Evolutionary conservation across 1,140 invertebrate species (phyloP).

Genomic region (Campodea augens): DNA sequence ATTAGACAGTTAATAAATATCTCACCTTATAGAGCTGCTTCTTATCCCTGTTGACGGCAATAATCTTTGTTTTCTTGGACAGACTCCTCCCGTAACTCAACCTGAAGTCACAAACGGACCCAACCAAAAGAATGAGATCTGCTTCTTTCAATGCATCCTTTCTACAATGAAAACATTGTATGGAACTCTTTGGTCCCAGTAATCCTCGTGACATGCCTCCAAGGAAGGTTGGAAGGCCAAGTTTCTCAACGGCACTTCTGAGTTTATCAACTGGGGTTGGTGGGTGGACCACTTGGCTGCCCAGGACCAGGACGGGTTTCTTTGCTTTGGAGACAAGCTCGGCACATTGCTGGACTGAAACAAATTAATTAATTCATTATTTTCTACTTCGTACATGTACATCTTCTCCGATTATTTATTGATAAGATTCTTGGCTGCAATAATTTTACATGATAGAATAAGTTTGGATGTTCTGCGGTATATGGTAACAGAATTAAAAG

Average conservation of each 20-base stretch:
- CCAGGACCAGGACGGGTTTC: slow-evolving; percentile 36
- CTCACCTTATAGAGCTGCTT: slow-evolving; percentile 35
- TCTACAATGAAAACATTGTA: slow-evolving; percentile 35
- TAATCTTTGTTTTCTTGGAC: slow-evolving; percentile 34
- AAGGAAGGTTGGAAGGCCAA: slow-evolving; percentile 40
- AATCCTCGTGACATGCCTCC: slow-evolving; percentile 44
- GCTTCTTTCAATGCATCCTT: slow-evolving; percentile 39
- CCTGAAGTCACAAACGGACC: slow-evolving; percentile 42
- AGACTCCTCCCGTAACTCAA: slow-evolving; percentile 38
- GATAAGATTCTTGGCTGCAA: too few relatives aligned
- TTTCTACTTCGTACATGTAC: too few relatives aligned
- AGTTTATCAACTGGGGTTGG: slow-evolving; percentile 30
- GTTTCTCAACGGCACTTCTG: slow-evolving; percentile 23
- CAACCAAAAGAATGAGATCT: slow-evolving; percentile 40
- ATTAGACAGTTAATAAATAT: too few relatives aligned
- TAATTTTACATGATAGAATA: too few relatives aligned
- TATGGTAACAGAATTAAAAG: too few relatives aligned
- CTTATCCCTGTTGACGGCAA: slow-evolving; percentile 37
- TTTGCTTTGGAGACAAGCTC: slow-evolving; percentile 31
- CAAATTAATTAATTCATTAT: too few relatives aligned
- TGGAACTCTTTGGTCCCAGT: slow-evolving; percentile 25
- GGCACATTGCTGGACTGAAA: slow-evolving; percentile 27
- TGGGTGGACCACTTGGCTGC: slow-evolving; percentile 38
- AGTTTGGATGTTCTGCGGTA: too few relatives aligned
- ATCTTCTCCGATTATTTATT: too few relatives aligned